phyloP scores from a whole-genome alignment of 2,113 vertebrate genomes.

The Chaetodon trifascialis region DNA sequence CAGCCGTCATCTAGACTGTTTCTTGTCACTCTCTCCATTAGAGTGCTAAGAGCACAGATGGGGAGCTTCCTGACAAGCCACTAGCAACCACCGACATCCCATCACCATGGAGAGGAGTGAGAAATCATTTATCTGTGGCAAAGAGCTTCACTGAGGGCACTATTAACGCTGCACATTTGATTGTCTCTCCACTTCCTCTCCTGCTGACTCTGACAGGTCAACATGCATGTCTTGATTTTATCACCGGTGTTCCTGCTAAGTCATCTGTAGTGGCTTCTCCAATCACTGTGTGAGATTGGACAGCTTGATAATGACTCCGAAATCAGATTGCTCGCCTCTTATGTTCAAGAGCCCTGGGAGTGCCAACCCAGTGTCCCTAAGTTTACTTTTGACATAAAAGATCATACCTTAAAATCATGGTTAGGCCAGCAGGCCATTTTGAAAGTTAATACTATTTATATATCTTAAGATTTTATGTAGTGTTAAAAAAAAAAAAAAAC shows the following conservation, averaged over 20 bases:
- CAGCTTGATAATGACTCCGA: slow-evolving; percentile 51
- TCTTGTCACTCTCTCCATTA: slow-evolving; percentile 59
- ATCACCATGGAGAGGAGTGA: slow-evolving; percentile 29
- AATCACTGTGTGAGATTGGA: slow-evolving; percentile 42
- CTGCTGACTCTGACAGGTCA: slow-evolving; percentile 42
- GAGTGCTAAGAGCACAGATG: slow-evolving; percentile 50
- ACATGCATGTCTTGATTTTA: slow-evolving; percentile 53
- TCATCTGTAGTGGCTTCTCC: slow-evolving; percentile 49
- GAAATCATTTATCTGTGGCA: slow-evolving; percentile 28
- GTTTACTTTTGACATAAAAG: slow-evolving; percentile 17
- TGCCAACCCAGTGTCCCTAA: neutral
- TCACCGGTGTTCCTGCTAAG: slow-evolving; percentile 22
- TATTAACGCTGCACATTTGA: slow-evolving; percentile 46
- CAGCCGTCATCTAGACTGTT: slow-evolving; percentile 20
- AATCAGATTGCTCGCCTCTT: slow-evolving; percentile 47
- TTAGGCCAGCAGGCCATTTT: neutral
- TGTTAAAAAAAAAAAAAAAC: no score
- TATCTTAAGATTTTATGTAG: neutral
- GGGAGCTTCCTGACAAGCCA: slow-evolving; percentile 32
- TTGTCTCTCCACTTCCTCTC: slow-evolving; percentile 39
- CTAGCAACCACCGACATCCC: neutral
- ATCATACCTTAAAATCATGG: neutral
- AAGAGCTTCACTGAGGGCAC: slow-evolving; percentile 21
- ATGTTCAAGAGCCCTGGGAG: slow-evolving; percentile 10
- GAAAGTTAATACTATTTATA: neutral